These are phyloP conservation scores for Callipepla squamata DNA, from an alignment of 2,113 vertebrate species.

Conservation along the genomic window DNA sequence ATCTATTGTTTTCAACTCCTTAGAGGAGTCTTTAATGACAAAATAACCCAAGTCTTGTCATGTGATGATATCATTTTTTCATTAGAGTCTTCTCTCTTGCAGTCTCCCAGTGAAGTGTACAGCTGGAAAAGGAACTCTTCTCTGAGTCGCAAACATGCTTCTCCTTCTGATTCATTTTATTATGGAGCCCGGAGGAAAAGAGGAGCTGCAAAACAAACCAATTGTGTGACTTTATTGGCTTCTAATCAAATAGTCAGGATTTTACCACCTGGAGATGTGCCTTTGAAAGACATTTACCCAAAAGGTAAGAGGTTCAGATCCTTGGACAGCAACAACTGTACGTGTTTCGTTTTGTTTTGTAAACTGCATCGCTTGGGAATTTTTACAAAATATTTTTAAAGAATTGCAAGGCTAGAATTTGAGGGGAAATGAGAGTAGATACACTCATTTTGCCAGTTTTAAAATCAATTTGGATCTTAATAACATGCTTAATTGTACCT, in stretches of 20 bases:
- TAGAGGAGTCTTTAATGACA: not conserved
- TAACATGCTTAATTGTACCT: not conserved
- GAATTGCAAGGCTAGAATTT: not conserved
- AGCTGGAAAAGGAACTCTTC: constrained; percentile 85
- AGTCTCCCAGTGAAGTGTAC: constrained; percentile 95
- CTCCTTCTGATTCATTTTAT: constrained; percentile 76
- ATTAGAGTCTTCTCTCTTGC: not conserved
- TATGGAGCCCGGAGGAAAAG: constrained; percentile 75
- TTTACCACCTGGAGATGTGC: constrained; percentile 87
- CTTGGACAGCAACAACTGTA: not conserved
- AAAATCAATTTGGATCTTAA: not conserved
- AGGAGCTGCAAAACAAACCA: constrained; percentile 79
- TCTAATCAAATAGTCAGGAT: constrained; percentile 92
- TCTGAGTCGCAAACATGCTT: constrained; percentile 66
- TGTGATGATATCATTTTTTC: not conserved
- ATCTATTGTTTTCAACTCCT: not conserved
- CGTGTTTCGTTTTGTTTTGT: not conserved
- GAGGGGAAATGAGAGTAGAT: not conserved
- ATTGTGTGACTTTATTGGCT: constrained; percentile 85
- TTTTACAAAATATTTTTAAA: not conserved
- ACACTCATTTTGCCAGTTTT: not conserved
- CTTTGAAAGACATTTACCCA: constrained; percentile 90
- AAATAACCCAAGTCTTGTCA: not conserved
- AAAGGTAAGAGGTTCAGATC: constrained; percentile 83
- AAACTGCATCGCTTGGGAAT: not conserved